phyloP scores from a whole-genome alignment of 2,888 invertebrate species.

The Agrotis ipsilon region DNA sequence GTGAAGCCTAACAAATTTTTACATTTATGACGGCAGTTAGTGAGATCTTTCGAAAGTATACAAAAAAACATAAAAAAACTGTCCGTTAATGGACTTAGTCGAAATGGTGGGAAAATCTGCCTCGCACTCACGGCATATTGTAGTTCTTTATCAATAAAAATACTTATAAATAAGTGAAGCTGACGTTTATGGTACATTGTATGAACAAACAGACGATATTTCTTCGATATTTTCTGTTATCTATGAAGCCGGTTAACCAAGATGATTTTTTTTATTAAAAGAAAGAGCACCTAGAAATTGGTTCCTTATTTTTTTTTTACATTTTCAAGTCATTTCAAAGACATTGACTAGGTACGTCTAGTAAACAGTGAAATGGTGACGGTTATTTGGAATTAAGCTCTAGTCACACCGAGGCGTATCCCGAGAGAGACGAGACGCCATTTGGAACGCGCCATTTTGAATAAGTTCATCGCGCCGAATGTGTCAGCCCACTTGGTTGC shows the following conservation, averaged over 20 bases:
- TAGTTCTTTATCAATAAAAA: conserved; percentile 82
- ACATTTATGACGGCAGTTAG: conserved; percentile 79
- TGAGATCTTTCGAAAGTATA: conserved; percentile 87
- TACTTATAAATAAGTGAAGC: conserved; percentile 74
- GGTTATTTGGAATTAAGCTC: conserved; percentile 34
- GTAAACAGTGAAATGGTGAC: conserved; percentile 55
- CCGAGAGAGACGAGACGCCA: not conserved
- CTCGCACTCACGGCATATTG: conserved; percentile 83
- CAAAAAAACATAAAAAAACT: conserved; percentile 76
- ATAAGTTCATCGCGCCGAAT: not conserved
- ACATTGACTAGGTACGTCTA: conserved; percentile 66
- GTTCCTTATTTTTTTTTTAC: conserved; percentile 69
- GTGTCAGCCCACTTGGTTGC: not conserved
- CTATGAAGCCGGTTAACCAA: conserved; percentile 57
- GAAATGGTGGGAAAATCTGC: conserved; percentile 88
- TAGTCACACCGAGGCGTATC: not conserved
- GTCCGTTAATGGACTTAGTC: conserved; percentile 82
- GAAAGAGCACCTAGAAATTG: conserved; percentile 75
- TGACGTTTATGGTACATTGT: conserved; percentile 64
- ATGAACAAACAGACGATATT: conserved; percentile 60
- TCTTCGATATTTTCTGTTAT: conserved; percentile 45
- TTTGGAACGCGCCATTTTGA: not conserved
- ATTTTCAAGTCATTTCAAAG: conserved; percentile 66
- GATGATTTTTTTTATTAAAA: conserved; percentile 48
- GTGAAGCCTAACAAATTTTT: conserved; percentile 70